Conservation (phyloP, 2,113 vertebrate species). For the Ctenomys sociabilis region DNA sequence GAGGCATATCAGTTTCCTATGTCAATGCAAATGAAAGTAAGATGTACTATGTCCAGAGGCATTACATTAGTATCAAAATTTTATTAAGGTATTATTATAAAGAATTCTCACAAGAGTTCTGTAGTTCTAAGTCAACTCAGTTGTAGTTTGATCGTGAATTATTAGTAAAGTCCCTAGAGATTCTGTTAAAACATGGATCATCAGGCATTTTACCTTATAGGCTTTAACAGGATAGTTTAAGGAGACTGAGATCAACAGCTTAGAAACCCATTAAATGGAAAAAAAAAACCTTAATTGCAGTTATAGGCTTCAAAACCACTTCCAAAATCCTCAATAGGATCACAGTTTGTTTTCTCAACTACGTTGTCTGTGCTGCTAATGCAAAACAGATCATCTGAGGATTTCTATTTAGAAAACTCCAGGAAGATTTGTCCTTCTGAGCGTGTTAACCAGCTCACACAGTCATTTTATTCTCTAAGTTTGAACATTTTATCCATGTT, state of each 20-base stretch:
- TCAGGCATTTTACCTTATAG: background rate
- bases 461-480: background rate
- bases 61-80: background rate
- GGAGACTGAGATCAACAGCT: background rate
- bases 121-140: background rate
- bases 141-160: background rate
- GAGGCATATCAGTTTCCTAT: slow-evolving; percentile 15
- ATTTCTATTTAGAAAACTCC: background rate
- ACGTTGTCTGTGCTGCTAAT: background rate
- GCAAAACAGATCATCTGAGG: background rate
- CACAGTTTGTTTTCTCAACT: background rate
- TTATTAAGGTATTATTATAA: slow-evolving; percentile 30
- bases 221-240: background rate
- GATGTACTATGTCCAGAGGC: background rate
- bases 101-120: background rate
- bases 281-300: background rate
- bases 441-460: background rate
- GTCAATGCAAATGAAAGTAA: slow-evolving; percentile 62
- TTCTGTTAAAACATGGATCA: background rate
- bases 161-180: background rate
- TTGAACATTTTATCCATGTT: background rate
- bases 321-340: background rate
- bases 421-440: background rate
- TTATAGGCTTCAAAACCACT: background rate
- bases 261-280: background rate